Conservation (phyloP, 2,888 invertebrate species). For the Pyrrhia umbra region DNA sequence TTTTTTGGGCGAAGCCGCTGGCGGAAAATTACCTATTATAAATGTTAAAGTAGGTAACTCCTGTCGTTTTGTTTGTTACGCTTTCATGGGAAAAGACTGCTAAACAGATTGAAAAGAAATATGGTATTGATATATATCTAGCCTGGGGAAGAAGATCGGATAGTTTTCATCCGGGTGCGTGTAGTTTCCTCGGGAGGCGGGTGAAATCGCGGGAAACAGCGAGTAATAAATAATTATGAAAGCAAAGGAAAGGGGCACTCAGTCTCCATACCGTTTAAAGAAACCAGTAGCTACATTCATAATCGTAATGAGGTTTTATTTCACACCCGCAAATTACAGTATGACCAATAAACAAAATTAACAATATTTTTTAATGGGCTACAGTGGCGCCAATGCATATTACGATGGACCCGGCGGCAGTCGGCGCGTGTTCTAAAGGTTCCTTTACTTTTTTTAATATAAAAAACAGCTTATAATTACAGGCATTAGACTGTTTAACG, state of each 20-base stretch:
- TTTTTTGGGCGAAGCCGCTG: too few species aligned
- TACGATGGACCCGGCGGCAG: slow-evolving; percentile 57
- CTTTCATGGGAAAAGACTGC: too few species aligned
- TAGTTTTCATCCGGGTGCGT: too few species aligned
- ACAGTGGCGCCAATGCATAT: slow-evolving; percentile 60
- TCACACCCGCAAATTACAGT: slow-evolving; percentile 37
- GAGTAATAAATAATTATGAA: too few species aligned
- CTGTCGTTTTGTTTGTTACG: too few species aligned
- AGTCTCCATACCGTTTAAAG: slow-evolving; percentile 1
- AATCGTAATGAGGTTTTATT: slow-evolving; percentile 38
- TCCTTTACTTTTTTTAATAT: slow-evolving; percentile 73
- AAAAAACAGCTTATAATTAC: slow-evolving; percentile 85
- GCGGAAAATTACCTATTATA: too few species aligned
- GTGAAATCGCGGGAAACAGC: too few species aligned
- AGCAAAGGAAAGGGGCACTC: background rate
- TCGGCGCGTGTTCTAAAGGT: slow-evolving; percentile 83
- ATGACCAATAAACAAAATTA: slow-evolving; percentile 47
- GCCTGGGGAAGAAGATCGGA: too few species aligned
- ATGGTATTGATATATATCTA: too few species aligned
- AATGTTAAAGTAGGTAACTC: too few species aligned
- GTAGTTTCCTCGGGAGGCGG: too few species aligned
- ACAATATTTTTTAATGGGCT: slow-evolving; percentile 40
- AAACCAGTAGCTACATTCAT: slow-evolving; percentile 42
- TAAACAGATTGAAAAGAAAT: too few species aligned
- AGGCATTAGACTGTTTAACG: slow-evolving; percentile 82